A percentile compares a stretch with the other conserved stretches of the same genome.
phyloP scores from a whole-genome alignment of 2,113 vertebrate species.

The Phyllostomus hastatus region DNA sequence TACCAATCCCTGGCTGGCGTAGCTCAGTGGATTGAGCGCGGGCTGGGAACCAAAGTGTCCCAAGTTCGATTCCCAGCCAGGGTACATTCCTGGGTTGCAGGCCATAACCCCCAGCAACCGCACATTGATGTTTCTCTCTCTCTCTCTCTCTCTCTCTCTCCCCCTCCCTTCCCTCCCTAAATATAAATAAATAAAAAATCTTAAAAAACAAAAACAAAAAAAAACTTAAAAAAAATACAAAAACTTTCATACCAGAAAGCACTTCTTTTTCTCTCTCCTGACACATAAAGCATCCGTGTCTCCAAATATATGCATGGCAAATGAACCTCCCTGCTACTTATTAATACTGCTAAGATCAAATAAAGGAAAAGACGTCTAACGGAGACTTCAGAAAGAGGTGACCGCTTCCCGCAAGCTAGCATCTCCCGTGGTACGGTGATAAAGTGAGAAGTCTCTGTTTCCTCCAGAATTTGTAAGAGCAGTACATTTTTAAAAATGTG shows the following conservation, averaged over 20 bases:
- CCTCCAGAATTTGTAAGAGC: neutral
- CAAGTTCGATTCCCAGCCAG: too few species aligned
- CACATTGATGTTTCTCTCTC: too few species aligned
- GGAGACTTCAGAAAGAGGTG: neutral
- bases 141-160: too few species aligned
- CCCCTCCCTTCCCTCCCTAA: too few species aligned
- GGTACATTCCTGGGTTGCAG: too few species aligned
- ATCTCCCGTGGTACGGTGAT: neutral
- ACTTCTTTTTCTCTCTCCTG: neutral
- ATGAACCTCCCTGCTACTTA: neutral
- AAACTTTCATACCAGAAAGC: slow-evolving; percentile 26
- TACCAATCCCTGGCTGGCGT: too few species aligned
- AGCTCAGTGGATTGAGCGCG: too few species aligned
- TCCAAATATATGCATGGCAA: neutral
- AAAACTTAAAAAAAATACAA: too few species aligned
- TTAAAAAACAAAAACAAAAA: too few species aligned
- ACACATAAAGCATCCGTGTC: neutral
- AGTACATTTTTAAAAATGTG: neutral
- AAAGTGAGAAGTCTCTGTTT: neutral
- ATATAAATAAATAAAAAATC: too few species aligned
- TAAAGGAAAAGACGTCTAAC: neutral
- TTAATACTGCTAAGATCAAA: neutral
- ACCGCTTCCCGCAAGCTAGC: neutral
- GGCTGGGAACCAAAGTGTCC: too few species aligned
- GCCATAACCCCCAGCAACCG: too few species aligned